phyloP scores from a whole-genome alignment of 2,113 vertebrate species.

The Erythrolamprus reginae region DNA sequence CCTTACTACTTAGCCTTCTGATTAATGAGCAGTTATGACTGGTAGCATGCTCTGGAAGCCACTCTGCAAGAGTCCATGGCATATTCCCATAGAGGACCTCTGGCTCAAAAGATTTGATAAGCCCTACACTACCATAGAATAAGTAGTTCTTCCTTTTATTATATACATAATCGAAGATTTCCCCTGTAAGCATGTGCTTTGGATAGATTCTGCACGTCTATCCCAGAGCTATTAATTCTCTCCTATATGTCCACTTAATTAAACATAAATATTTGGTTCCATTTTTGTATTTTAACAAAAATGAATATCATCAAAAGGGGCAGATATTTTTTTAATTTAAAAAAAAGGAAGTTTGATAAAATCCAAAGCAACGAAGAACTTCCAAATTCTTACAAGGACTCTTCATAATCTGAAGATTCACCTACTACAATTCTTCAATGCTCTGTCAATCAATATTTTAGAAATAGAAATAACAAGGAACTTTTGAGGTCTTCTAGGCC shows the following conservation, averaged over 20 bases:
- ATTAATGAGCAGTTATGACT: background rate
- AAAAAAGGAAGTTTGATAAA: background rate
- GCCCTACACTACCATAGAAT: background rate
- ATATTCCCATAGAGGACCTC: background rate
- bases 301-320: background rate
- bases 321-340: background rate
- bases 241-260: background rate
- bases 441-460: background rate
- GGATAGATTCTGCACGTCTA: too few species aligned
- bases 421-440: background rate
- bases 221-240: fast-evolving
- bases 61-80: background rate
- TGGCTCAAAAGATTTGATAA: background rate
- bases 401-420: background rate
- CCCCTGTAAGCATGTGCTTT: background rate
- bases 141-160: background rate
- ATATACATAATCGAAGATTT: background rate
- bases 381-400: background rate
- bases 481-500: too few species aligned
- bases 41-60: background rate
- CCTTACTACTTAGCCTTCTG: background rate
- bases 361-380: background rate
- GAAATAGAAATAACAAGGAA: too few species aligned
- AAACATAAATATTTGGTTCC: background rate
- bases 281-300: background rate